These are phyloP conservation scores for Trachurus trachurus DNA, from an alignment of 2,797 vertebrate genomes.

Conservation along the genomic window DNA sequence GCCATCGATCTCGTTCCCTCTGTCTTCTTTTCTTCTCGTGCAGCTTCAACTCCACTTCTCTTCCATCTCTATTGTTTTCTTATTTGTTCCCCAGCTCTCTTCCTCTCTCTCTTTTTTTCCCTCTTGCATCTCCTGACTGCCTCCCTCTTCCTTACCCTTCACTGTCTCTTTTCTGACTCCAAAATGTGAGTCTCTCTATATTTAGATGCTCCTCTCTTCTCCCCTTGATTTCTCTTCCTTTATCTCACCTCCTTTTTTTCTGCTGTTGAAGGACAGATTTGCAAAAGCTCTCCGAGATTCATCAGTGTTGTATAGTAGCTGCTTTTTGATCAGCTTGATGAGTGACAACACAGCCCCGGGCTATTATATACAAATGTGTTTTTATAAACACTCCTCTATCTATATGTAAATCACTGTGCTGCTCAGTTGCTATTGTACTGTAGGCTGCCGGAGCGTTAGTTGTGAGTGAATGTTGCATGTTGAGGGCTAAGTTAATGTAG, in stretches of 20 bases:
- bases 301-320: slow-evolving; percentile 71
- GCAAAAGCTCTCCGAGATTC: slow-evolving; percentile 71
- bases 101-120: slow-evolving; percentile 27
- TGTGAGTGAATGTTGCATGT: slow-evolving; percentile 51
- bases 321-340: slow-evolving; percentile 84
- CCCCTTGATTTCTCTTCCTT: slow-evolving; percentile 78
- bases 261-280: slow-evolving; percentile 79
- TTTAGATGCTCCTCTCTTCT: slow-evolving; percentile 82
- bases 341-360: slow-evolving; percentile 77
- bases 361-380: slow-evolving; percentile 75
- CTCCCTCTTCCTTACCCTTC: slow-evolving; percentile 71
- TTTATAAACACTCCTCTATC: slow-evolving; percentile 71
- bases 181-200: slow-evolving; percentile 81
- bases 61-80: slow-evolving; percentile 26
- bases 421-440: slow-evolving; percentile 38
- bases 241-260: slow-evolving; percentile 76
- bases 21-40: slow-evolving; percentile 26
- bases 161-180: slow-evolving; percentile 78
- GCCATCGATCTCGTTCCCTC: slow-evolving; percentile 33
- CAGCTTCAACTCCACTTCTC: slow-evolving; percentile 44
- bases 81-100: slow-evolving; percentile 46
- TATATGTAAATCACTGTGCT: slow-evolving; percentile 71
- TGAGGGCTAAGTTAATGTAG: slow-evolving; percentile 52
- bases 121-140: slow-evolving; percentile 43
- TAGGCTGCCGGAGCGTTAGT: slow-evolving; percentile 24